Conservation (phyloP, 2,113 vertebrate species). For the Ammodytes marinus region DNA sequence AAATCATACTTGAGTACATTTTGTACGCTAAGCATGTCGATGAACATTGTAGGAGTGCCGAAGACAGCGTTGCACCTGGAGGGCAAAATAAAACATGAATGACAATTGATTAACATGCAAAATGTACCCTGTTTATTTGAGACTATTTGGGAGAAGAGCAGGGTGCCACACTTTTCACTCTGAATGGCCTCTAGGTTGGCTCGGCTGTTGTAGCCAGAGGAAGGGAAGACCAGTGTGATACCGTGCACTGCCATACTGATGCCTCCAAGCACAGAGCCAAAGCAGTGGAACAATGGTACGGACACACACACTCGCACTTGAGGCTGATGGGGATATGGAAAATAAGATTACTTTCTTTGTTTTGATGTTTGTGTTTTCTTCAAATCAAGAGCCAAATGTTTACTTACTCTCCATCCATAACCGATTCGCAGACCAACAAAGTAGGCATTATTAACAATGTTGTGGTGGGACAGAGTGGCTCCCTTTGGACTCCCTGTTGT, state of each 20-base stretch:
- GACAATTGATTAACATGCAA: not conserved
- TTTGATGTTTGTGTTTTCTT: not conserved
- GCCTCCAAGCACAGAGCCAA: conserved; percentile 89
- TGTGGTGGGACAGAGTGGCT: conserved; percentile 92
- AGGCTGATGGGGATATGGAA: conserved; percentile 67
- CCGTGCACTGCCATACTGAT: conserved; percentile 88
- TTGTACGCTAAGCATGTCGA: conserved; percentile 89
- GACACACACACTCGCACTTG: conserved; percentile 80
- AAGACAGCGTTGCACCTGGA: conserved; percentile 86
- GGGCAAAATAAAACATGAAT: not conserved
- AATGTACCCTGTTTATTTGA: not conserved
- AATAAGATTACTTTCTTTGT: not conserved
- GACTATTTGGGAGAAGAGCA: not conserved
- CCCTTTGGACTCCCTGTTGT: conserved; percentile 95
- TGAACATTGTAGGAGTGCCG: conserved; percentile 94
- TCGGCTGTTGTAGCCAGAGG: conserved; percentile 82
- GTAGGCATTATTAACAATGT: conserved; percentile 93
- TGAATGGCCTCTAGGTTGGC: conserved; percentile 87
- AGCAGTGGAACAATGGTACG: conserved; percentile 91
- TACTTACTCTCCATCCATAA: conserved; percentile 82
- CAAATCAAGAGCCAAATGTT: not conserved
- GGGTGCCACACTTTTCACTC: conserved; percentile 86
- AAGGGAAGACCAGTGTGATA: conserved; percentile 86
- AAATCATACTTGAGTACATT: conserved; percentile 87
- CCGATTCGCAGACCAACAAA: conserved; percentile 84